Conservation (phyloP, 1,140 invertebrate genomes). For the Drosophila pruinosa region DNA sequence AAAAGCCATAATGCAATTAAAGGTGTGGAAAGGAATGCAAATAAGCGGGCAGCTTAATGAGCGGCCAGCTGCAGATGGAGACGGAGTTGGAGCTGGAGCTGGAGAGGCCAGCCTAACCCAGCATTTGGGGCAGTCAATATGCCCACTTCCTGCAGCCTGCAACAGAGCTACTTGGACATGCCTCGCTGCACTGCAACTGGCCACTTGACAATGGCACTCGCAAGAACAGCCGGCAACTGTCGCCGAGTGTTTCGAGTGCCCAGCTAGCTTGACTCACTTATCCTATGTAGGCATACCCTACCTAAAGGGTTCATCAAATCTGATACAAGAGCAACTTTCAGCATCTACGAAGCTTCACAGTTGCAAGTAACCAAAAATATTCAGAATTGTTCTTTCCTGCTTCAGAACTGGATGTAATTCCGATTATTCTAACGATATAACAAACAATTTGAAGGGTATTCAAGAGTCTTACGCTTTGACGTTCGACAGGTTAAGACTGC, state of each 20-base stretch:
- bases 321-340: background rate
- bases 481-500: too few species aligned
- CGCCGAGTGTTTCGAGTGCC: constrained; percentile 19
- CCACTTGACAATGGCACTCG: constrained; percentile 28
- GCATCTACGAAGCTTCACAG: too few species aligned
- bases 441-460: background rate
- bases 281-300: background rate
- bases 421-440: too few species aligned
- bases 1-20: constrained; percentile 41
- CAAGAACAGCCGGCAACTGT: constrained; percentile 25
- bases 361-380: too few species aligned
- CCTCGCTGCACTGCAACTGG: constrained; percentile 11
- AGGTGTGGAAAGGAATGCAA: constrained; percentile 38
- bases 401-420: too few species aligned
- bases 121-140: background rate
- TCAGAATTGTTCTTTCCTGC: too few species aligned
- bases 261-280: constrained; percentile 1
- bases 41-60: constrained; percentile 34
- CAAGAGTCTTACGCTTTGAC: too few species aligned
- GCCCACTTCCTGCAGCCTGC: background rate
- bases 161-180: constrained; percentile 26
- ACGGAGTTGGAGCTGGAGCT: background rate
- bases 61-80: background rate
- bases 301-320: background rate
- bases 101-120: background rate